phyloP scores from a whole-genome alignment of 37 sponge, comb jelly and placozoan genomes.

The Aplysina aerophoba region DNA sequence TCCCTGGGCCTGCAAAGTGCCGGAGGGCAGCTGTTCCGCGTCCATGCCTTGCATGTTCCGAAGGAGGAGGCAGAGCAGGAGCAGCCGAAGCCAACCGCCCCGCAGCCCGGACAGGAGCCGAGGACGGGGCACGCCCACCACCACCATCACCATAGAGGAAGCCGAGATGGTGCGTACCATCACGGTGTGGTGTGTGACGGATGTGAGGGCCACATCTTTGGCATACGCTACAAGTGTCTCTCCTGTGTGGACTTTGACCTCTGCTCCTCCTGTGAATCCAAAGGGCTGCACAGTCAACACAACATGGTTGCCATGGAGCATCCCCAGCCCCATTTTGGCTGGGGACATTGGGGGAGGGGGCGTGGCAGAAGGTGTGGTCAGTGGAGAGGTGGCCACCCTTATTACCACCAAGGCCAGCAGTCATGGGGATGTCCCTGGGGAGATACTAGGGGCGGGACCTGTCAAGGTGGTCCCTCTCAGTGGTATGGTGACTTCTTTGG shows the following conservation, averaged over 20 bases:
- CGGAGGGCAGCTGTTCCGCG: constrained; percentile 25
- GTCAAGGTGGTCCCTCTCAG: too few relatives aligned
- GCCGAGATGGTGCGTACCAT: constrained; percentile 41
- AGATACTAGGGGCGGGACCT: too few relatives aligned
- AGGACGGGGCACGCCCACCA: neutral
- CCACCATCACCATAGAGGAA: too few relatives aligned
- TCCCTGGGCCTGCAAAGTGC: constrained; percentile 41
- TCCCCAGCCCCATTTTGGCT: constrained; percentile 34
- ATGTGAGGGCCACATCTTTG: constrained; percentile 59
- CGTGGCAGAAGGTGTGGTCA: neutral
- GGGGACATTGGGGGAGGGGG: neutral
- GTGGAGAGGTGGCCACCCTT: neutral
- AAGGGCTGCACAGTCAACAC: constrained; percentile 67
- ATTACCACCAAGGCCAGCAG: neutral
- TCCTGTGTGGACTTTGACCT: constrained; percentile 78
- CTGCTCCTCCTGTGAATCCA: constrained; percentile 68
- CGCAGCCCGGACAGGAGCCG: neutral
- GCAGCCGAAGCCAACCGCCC: too few relatives aligned
- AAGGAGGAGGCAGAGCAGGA: neutral
- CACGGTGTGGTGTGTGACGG: constrained; percentile 76
- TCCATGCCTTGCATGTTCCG: constrained; percentile 9
- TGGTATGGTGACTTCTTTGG: too few relatives aligned
- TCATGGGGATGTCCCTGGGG: neutral
- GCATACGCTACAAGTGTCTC: constrained; percentile 75
- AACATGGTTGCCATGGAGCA: constrained; percentile 63